Conservation (phyloP, 2,797 vertebrate genomes). For the Carduelis carduelis region DNA sequence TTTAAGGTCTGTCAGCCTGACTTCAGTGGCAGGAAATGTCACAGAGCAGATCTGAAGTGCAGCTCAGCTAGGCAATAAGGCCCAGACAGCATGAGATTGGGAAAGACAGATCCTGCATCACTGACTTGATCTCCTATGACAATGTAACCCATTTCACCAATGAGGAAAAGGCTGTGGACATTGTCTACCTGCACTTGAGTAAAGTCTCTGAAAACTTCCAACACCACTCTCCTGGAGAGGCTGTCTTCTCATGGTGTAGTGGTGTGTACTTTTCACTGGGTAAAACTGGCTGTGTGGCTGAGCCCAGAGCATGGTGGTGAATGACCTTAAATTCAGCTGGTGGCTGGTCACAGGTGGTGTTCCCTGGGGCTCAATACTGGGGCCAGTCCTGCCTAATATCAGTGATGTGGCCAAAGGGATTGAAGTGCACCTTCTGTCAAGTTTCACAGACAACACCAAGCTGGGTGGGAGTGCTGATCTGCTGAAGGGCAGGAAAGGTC, state of each 20-base stretch:
- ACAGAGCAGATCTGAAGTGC: not conserved
- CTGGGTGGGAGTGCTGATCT: not conserved
- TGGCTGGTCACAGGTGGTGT: rapidly evolving
- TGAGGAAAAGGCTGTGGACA: not conserved
- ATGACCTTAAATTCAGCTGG: not conserved
- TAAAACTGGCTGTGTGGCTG: not conserved
- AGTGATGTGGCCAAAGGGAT: not conserved
- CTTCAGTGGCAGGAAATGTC: not conserved
- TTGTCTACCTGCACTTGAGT: not conserved
- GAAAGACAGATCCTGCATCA: not conserved
- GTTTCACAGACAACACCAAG: not conserved
- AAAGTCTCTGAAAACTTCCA: not conserved
- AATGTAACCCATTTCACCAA: not conserved
- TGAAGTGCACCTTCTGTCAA: not conserved
- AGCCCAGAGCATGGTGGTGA: not conserved
- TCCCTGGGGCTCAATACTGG: not conserved
- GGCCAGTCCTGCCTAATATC: not conserved
- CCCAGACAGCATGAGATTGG: not conserved
- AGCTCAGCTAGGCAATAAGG: not conserved
- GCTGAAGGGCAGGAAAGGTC: not conserved
- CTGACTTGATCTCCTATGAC: not conserved
- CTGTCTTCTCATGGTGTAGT: not conserved
- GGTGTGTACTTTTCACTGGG: not conserved
- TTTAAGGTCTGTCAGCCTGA: not conserved
- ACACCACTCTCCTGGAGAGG: not conserved